phyloP scores from a whole-genome alignment of 2,113 vertebrate species.

The Ahaetulla prasina region DNA sequence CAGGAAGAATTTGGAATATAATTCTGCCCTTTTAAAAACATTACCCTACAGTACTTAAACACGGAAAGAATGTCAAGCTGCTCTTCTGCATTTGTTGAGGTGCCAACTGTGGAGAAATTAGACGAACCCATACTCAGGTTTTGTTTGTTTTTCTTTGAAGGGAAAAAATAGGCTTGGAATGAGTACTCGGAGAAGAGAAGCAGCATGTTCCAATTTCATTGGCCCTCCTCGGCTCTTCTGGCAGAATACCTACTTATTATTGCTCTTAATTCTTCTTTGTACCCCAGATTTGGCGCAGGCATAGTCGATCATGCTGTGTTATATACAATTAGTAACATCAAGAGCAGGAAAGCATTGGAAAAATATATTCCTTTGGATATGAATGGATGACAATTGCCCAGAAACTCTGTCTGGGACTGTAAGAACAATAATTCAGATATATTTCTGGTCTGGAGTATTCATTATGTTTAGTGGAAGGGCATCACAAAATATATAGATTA shows the following conservation, averaged over 20 bases:
- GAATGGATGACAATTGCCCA: not conserved
- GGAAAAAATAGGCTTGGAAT: not conserved
- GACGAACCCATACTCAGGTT: not conserved
- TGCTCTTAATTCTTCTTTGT: not conserved
- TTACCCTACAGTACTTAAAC: not conserved
- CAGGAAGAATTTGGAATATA: slow-evolving; percentile 47
- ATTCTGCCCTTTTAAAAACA: slow-evolving; percentile 4
- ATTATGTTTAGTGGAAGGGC: not conserved
- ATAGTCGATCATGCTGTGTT: not conserved
- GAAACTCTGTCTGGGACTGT: not conserved
- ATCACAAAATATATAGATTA: not conserved
- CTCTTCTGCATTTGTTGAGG: not conserved
- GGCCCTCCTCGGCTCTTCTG: not conserved
- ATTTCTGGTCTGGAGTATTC: not conserved
- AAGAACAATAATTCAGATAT: not conserved
- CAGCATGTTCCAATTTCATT: not conserved
- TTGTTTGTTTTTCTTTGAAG: not conserved
- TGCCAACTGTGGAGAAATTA: not conserved
- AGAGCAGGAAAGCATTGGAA: not conserved
- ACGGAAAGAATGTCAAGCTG: slow-evolving; percentile 29
- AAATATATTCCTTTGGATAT: not conserved
- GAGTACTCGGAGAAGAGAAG: not conserved
- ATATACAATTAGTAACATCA: not conserved
- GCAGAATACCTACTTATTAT: not conserved
- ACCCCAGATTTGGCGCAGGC: not conserved